Percentiles rank a stretch among this genome's conserved stretches.
Evolutionary conservation across 2,113 vertebrate species (phyloP).

Genomic region (Glaucomys volans): DNA sequence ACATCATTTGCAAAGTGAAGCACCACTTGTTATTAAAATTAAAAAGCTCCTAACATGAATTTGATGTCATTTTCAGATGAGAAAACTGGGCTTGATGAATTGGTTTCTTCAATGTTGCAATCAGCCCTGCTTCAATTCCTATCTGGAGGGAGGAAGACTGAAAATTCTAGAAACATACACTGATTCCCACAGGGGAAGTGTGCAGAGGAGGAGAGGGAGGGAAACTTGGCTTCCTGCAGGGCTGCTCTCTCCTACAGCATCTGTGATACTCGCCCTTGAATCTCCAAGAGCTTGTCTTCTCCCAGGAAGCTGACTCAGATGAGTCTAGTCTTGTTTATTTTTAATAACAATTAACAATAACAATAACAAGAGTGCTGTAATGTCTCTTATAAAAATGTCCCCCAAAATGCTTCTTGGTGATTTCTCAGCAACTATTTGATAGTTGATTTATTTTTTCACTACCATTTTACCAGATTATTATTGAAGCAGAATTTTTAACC

Average conservation of each 20-base stretch:
- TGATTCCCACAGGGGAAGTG: neutral
- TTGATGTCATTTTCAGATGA: neutral
- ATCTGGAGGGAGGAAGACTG: neutral
- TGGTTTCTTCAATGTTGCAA: neutral
- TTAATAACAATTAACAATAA: no score
- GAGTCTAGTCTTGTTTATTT: neutral
- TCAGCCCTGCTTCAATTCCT: neutral
- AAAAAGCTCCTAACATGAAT: constrained; percentile 36
- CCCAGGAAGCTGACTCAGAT: neutral
- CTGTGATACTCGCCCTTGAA: neutral
- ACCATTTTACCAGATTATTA: neutral
- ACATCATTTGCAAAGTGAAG: neutral
- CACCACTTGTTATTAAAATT: neutral
- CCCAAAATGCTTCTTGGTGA: neutral
- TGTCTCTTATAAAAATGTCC: neutral
- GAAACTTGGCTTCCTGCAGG: neutral
- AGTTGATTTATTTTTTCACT: neutral
- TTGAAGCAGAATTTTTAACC: constrained; percentile 16
- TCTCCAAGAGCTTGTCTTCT: neutral
- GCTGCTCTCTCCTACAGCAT: neutral
- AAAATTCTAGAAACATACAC: neutral
- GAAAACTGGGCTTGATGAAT: constrained; percentile 19
- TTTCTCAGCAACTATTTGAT: constrained; percentile 41
- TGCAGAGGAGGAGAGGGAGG: neutral
- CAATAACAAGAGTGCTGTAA: neutral